These are phyloP conservation scores for Perca fluviatilis DNA, from an alignment of 2,113 vertebrate species.

Conservation along the genomic window DNA sequence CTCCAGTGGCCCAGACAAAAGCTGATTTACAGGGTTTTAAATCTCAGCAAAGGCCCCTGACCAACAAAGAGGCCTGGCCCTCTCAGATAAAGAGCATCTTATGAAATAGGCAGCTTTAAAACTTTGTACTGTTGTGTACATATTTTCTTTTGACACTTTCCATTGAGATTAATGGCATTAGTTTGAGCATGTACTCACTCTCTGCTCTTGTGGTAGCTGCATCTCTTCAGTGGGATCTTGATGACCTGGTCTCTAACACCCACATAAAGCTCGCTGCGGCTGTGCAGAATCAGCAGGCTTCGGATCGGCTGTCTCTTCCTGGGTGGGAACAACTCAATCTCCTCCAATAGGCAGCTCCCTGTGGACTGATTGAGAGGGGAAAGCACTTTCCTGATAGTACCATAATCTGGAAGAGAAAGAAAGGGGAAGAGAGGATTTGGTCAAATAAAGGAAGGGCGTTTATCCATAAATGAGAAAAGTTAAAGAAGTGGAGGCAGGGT, in stretches of 20 bases:
- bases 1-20: conserved; percentile 68
- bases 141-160: conserved; percentile 52
- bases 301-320: conserved; percentile 89
- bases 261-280: conserved; percentile 93
- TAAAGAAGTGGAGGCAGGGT: not conserved
- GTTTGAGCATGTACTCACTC: conserved; percentile 85
- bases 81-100: conserved; percentile 67
- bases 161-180: conserved; percentile 55
- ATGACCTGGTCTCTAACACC: conserved; percentile 93
- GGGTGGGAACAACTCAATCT: conserved; percentile 92
- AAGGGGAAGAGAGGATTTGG: conserved; percentile 8
- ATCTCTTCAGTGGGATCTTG: conserved; percentile 95
- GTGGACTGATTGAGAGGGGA: conserved; percentile 90
- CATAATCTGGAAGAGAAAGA: conserved; percentile 88
- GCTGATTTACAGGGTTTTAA: conserved; percentile 73
- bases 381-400: conserved; percentile 96
- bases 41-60: conserved; percentile 60
- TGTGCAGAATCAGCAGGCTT: conserved; percentile 95
- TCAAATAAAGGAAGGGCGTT: conserved; percentile 36
- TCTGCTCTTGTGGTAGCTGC: conserved; percentile 91
- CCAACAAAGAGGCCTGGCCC: conserved; percentile 61
- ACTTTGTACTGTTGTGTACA: conserved; percentile 32
- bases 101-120: conserved; percentile 54
- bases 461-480: conserved; percentile 20
- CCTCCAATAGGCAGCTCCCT: conserved; percentile 94